Base-by-base conservation (phyloP, 2,113 vertebrate species). In the Paradoxurus hermaphroditus region DNA sequence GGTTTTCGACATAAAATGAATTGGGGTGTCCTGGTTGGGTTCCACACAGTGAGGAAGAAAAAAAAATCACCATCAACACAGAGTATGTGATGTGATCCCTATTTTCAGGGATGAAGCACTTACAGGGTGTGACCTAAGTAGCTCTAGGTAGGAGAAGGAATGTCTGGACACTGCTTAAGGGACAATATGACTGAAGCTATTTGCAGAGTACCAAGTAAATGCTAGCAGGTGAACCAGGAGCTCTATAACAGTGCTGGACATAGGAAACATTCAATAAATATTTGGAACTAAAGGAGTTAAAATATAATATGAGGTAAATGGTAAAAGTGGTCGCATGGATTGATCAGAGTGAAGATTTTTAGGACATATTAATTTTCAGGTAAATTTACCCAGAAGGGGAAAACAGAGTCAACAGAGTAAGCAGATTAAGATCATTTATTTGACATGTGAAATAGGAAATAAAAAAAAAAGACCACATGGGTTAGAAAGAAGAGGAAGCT, bases 121-220 rank as follows among this genome's bases (percentile, higher is more conserved):
- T n/a, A n/a, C n/a, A n/a, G n/a, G 0, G 34, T 62, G 34, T 68
- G 0, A 1, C 7, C 23, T 39, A 34, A 62, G 49, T 27, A 15
- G 70, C 3, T 89, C 0, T 62, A 12, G 4, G 11, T 8, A 65
- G 49, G 13, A 39, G 8, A 49, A 65, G 2, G 12, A 72, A 51
- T 31, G 8, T 90, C 67, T 59, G 36, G 31, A 34, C 0, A 13
- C 21, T 11, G 51, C 11, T 46, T 12, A 70, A 83, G 65, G 34
- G 4, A 56, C 4, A n/a, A 11, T 2, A 25, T 25, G 13, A 0
- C 1, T 36, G 53, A 92, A 65, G 46, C 4, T 63, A 6, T 51
- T 41, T n/a, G 14, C 16, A n/a, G 16, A n/a, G 14, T 59, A 41
- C 4, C 14, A 85, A 46, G 23, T 21, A 46, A 49, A 27, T 31